A percentile compares a stretch with the other conserved stretches of the same genome.
phyloP scores from a whole-genome alignment of 2,113 vertebrate genomes.

The Halichoerus grypus region DNA sequence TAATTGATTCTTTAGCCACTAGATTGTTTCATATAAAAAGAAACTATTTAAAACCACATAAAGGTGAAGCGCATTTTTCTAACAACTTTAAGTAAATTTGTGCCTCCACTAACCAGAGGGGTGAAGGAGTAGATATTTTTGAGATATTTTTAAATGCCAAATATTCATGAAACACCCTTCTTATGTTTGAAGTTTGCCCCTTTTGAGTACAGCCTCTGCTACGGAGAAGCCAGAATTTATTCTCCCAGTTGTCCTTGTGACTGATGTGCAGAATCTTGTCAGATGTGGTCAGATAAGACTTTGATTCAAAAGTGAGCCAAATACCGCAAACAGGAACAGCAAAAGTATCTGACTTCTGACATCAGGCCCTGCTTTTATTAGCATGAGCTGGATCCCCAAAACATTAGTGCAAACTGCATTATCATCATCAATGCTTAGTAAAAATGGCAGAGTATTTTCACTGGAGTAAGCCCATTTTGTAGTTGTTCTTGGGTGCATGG shows the following conservation, averaged over 20 bases:
- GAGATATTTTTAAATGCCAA: not conserved
- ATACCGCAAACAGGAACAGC: not conserved
- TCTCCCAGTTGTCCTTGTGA: not conserved
- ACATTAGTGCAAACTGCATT: too few species aligned
- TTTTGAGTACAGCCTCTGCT: not conserved
- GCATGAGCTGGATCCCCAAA: not conserved
- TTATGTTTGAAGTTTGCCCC: not conserved
- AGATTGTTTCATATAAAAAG: not conserved
- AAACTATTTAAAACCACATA: not conserved
- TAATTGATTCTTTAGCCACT: not conserved
- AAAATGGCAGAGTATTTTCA: not conserved
- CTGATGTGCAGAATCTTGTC: not conserved
- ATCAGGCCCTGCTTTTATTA: not conserved
- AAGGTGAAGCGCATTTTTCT: not conserved
- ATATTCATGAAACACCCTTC: not conserved
- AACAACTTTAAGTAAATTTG: not conserved
- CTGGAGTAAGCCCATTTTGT: not conserved
- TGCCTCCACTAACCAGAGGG: not conserved
- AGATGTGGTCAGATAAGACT: not conserved
- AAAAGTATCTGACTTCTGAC: not conserved
- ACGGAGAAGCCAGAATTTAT: not conserved
- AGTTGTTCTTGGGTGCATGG: not conserved
- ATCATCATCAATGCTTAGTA: not conserved
- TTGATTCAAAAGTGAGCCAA: not conserved
- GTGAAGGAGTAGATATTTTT: not conserved